Percentiles rank a stretch among this genome's conserved stretches.
phyloP scores from a whole-genome alignment of 92 coral and sea anemone genomes.

The Porites divaricata region DNA sequence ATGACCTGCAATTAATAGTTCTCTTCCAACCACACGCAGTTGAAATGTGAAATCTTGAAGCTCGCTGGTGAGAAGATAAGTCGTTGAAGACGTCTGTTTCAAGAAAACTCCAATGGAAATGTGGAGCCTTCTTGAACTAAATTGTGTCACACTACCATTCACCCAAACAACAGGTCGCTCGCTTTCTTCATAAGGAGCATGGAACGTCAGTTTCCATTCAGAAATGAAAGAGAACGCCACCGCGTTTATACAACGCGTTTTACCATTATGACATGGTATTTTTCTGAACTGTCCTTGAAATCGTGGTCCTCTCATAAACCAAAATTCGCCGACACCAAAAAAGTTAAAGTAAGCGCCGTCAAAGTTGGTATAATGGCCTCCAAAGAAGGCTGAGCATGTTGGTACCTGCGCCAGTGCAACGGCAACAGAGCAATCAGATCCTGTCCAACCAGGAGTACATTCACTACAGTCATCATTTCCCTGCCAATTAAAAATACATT shows the following conservation, averaged over 20 bases:
- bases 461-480: constrained; percentile 83
- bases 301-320: constrained; percentile 67
- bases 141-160: constrained; percentile 60
- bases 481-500: constrained; percentile 91
- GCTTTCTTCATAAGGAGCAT: constrained; percentile 73
- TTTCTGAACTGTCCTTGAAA: constrained; percentile 88
- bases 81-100: constrained; percentile 78
- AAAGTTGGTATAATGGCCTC: constrained; percentile 90
- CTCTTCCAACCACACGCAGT: constrained; percentile 72
- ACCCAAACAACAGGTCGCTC: constrained; percentile 82
- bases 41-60: constrained; percentile 48
- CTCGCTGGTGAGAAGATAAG: constrained; percentile 52
- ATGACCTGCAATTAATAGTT: constrained; percentile 71
- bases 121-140: constrained; percentile 51
- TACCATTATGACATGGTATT: constrained; percentile 86
- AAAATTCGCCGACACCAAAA: constrained; percentile 89
- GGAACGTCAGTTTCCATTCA: constrained; percentile 72
- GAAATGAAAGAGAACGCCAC: constrained; percentile 77
- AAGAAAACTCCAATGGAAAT: constrained; percentile 57
- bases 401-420: constrained; percentile 72
- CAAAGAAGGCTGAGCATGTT: constrained; percentile 83
- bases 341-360: constrained; percentile 91
- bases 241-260: constrained; percentile 85
- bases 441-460: constrained; percentile 94
- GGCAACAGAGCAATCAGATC: constrained; percentile 81